Evolutionary conservation across 2,113 vertebrate species (phyloP).

Genomic region (Carollia perspicillata): DNA sequence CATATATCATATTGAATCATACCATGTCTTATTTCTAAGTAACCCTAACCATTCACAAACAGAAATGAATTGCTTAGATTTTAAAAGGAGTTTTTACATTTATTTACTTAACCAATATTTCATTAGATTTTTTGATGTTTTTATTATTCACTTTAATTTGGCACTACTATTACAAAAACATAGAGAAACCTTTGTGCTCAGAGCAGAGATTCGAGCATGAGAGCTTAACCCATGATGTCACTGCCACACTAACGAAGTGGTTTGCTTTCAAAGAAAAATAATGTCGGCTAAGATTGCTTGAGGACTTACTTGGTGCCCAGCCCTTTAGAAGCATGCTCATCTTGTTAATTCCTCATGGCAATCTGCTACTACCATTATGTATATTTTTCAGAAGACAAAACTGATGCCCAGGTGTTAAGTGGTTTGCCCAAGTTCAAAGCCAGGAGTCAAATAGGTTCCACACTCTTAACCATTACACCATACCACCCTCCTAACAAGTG

Average conservation of each 20-base stretch:
- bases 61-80: neutral
- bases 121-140: neutral
- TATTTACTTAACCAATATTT: neutral
- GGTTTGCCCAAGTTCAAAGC: neutral
- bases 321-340: neutral
- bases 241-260: neutral
- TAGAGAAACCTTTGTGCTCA: neutral
- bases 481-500: neutral
- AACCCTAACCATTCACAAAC: neutral
- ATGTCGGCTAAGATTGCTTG: neutral
- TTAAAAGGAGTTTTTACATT: neutral
- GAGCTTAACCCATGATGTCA: neutral
- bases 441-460: neutral
- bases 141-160: neutral
- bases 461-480: neutral
- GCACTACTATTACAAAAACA: neutral
- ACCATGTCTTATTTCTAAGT: neutral
- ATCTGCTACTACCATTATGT: rapidly evolving
- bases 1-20: neutral
- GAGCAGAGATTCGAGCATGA: neutral
- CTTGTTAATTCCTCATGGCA: rapidly evolving
- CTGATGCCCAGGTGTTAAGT: no score
- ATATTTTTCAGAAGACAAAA: neutral
- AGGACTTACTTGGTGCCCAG: neutral
- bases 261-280: neutral